Conservation (phyloP, 2,797 vertebrate genomes). For the Semaprochilodus insignis region DNA sequence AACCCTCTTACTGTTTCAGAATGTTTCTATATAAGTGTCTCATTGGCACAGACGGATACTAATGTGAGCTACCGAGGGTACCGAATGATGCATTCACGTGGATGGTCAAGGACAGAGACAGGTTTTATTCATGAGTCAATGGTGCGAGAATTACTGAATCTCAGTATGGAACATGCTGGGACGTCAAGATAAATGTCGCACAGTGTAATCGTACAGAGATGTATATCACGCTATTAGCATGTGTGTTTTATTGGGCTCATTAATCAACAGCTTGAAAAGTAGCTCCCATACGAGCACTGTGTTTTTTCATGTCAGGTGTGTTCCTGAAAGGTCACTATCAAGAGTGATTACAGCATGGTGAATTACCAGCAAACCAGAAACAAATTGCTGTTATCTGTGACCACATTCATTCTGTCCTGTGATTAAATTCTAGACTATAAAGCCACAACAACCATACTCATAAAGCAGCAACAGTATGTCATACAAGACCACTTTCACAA, state of each 20-base stretch:
- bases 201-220: not conserved
- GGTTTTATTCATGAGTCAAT: slow-evolving; percentile 18
- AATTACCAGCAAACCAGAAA: slow-evolving; percentile 18
- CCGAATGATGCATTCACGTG: not conserved
- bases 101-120: not conserved
- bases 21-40: not conserved
- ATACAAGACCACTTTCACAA: not conserved
- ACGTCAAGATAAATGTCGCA: not conserved
- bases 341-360: slow-evolving; percentile 9
- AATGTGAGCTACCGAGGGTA: not conserved
- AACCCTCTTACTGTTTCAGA: not conserved
- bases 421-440: not conserved
- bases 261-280: slow-evolving; percentile 19
- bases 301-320: slow-evolving; percentile 33
- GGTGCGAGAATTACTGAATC: slow-evolving; percentile 6
- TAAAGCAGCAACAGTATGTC: not conserved
- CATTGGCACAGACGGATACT: not conserved
- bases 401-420: not conserved
- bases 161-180: not conserved
- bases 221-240: slow-evolving; percentile 5
- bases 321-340: slow-evolving; percentile 31
- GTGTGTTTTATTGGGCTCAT: not conserved
- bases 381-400: slow-evolving; percentile 12
- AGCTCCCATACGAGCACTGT: not conserved
- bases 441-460: not conserved